A percentile compares a stretch with the other conserved stretches of the same genome.
These are phyloP conservation scores for Merluccius polli DNA, from an alignment of 2,797 vertebrate genomes.

Conservation along the genomic window DNA sequence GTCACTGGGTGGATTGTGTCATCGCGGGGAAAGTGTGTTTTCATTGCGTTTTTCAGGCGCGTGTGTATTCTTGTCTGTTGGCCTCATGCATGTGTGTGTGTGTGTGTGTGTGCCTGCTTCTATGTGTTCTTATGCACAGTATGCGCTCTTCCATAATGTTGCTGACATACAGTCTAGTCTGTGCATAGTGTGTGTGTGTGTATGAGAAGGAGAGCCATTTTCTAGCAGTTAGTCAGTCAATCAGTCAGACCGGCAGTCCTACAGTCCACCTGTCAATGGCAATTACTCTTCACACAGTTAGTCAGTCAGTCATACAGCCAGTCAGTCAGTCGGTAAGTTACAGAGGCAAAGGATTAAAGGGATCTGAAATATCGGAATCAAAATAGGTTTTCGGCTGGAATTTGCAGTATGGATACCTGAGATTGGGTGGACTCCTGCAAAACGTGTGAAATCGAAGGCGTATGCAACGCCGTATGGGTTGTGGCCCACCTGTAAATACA, in stretches of 20 bases:
- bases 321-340: slow-evolving; percentile 6
- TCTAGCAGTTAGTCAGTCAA: too few relatives aligned
- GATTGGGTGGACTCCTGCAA: slow-evolving; percentile 5
- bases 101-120: slow-evolving; percentile 3
- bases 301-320: slow-evolving; percentile 6
- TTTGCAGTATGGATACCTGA: not conserved
- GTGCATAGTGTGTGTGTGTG: slow-evolving; percentile 7
- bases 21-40: slow-evolving; percentile 4
- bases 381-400: not conserved
- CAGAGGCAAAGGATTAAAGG: not conserved
- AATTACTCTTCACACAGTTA: not conserved
- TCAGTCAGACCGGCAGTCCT: slow-evolving; percentile 4
- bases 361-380: not conserved
- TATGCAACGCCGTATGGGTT: not conserved
- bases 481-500: not conserved
- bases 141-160: slow-evolving; percentile 12
- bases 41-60: not conserved
- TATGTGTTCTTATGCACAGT: too few relatives aligned
- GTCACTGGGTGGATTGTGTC: slow-evolving; percentile 20
- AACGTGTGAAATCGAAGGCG: not conserved
- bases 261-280: not conserved
- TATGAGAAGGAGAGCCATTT: too few relatives aligned
- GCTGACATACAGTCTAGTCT: slow-evolving; percentile 28
- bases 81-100: slow-evolving; percentile 6
- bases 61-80: not conserved